These are phyloP conservation scores for Pipra filicauda DNA, from an alignment of 2,113 vertebrate genomes.

Conservation along the genomic window DNA sequence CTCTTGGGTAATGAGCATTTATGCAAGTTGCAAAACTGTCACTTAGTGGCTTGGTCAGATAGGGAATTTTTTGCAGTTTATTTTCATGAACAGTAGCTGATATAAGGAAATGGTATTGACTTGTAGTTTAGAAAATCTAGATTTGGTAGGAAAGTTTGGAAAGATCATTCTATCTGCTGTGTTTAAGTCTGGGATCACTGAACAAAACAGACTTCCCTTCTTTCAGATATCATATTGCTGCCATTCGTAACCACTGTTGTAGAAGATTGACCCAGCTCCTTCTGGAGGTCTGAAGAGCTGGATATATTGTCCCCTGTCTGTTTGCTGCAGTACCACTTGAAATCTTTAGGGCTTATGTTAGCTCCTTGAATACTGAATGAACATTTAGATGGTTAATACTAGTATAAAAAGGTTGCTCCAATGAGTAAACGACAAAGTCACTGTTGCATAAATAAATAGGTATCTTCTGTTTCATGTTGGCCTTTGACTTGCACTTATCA, in stretches of 20 bases:
- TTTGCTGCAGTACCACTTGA: not conserved
- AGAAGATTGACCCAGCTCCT: not conserved
- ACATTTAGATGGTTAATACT: not conserved
- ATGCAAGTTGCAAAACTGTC: not conserved
- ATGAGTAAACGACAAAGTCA: not conserved
- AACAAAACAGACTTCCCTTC: not conserved
- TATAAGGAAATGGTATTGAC: not conserved
- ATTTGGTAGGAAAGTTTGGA: not conserved
- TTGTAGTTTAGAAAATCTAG: not conserved
- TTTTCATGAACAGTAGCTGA: not conserved
- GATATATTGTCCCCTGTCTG: not conserved
- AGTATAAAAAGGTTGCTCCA: not conserved
- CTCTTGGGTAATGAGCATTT: not conserved
- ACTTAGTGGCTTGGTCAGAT: not conserved
- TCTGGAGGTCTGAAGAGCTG: not conserved
- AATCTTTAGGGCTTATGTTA: not conserved
- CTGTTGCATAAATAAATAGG: not conserved
- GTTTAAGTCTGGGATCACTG: not conserved
- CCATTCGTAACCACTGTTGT: not conserved
- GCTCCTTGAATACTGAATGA: not conserved
- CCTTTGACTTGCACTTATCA: not conserved
- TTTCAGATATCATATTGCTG: not conserved
- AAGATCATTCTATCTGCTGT: not conserved
- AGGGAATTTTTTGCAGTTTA: not conserved
- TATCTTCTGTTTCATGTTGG: not conserved